Evolutionary conservation across 2,888 invertebrate species (phyloP).

Genomic region (Polyommatus iphigenia): DNA sequence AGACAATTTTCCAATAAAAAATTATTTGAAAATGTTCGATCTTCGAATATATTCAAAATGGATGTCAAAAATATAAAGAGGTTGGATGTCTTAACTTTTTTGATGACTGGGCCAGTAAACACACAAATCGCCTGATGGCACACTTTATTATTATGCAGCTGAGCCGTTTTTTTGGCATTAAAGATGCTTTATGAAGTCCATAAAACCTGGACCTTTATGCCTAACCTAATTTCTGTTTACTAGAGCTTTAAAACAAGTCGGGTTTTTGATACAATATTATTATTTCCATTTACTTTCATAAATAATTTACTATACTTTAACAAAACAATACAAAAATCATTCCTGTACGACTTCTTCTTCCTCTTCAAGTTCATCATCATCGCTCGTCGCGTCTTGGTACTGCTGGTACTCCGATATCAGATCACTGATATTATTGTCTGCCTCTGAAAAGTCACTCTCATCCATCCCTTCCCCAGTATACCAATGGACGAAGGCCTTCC

Average conservation of each 20-base stretch:
- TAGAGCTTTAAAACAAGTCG: not conserved
- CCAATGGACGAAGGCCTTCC: conserved; percentile 98
- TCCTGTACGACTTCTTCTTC: conserved; percentile 67
- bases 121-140: not conserved
- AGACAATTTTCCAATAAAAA: conserved; percentile 29
- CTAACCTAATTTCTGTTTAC: no score
- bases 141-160: not conserved
- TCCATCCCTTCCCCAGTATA: conserved; percentile 98
- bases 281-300: not conserved
- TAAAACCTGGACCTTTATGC: no score
- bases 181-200: no score
- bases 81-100: not conserved
- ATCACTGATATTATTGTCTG: conserved; percentile 95
- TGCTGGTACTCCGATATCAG: conserved; percentile 94
- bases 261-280: not conserved
- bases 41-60: conserved; percentile 31
- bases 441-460: conserved; percentile 96
- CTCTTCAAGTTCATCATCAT: conserved; percentile 89
- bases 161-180: not conserved
- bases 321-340: not conserved
- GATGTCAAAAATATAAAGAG: conserved; percentile 4
- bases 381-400: conserved; percentile 93
- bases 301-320: not conserved
- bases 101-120: not conserved
- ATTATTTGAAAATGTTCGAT: conserved; percentile 29